phyloP scores from a whole-genome alignment of 2,797 vertebrate genomes.

The Propithecus deckenii region DNA sequence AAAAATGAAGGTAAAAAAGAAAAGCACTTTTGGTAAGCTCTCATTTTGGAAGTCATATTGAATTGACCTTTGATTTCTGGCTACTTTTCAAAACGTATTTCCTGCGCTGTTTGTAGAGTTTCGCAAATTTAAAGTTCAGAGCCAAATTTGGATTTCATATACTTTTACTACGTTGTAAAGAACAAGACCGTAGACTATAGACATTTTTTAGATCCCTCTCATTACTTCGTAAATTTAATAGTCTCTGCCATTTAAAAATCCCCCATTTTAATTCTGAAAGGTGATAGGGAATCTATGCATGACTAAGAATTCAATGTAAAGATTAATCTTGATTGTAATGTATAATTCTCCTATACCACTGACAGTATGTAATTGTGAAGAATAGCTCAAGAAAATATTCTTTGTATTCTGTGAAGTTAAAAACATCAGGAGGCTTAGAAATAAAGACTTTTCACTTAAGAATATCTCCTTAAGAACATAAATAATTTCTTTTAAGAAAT shows the following conservation, averaged over 20 bases:
- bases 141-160: slow-evolving; percentile 35
- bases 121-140: slow-evolving; percentile 52
- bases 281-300: slow-evolving; percentile 9
- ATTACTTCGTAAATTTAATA: slow-evolving; percentile 49
- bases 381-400: slow-evolving; percentile 38
- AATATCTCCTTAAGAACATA: slow-evolving; percentile 38
- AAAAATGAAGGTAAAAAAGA: not conserved
- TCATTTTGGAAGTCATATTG: slow-evolving; percentile 64
- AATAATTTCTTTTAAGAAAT: not conserved
- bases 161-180: slow-evolving; percentile 20
- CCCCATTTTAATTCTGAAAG: slow-evolving; percentile 45
- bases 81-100: slow-evolving; percentile 64
- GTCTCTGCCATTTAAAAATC: slow-evolving; percentile 18
- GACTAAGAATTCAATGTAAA: slow-evolving; percentile 51
- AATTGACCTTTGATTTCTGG: slow-evolving; percentile 61
- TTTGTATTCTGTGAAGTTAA: slow-evolving; percentile 21
- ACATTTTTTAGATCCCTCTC: not conserved
- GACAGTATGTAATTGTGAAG: slow-evolving; percentile 22
- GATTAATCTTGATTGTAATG: slow-evolving; percentile 49
- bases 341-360: slow-evolving; percentile 46
- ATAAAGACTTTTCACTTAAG: slow-evolving; percentile 27
- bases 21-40: slow-evolving; percentile 45
- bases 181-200: not conserved
- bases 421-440: not conserved
- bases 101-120: not conserved